phyloP scores from a whole-genome alignment of 2,797 vertebrate genomes.

The Bradypus variegatus region DNA sequence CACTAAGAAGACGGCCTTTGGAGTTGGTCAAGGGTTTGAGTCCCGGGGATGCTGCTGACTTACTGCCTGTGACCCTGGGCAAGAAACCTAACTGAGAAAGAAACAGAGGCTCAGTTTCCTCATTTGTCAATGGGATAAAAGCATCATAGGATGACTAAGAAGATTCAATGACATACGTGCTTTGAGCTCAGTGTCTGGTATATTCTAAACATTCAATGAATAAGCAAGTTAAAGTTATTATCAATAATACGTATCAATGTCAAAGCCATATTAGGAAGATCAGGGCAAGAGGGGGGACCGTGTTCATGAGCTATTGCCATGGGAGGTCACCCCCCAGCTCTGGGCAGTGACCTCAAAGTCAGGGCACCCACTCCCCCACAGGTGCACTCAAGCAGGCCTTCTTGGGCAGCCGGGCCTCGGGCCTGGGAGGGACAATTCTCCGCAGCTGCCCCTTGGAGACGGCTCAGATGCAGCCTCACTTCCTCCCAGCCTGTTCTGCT shows the following conservation, averaged over 20 bases:
- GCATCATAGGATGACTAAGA: not conserved
- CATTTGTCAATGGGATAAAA: not conserved
- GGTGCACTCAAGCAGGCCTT: not conserved
- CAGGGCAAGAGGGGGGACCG: not conserved
- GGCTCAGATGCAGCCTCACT: not conserved
- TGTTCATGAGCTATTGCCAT: not conserved
- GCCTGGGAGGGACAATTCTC: not conserved
- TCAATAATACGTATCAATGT: fast-evolving
- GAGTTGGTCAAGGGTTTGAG: not conserved
- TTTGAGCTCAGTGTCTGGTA: not conserved
- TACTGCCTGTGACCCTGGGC: not conserved
- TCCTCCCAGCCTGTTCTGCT: not conserved
- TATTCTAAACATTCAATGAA: too few relatives aligned
- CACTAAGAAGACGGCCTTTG: not conserved
- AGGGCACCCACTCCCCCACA: not conserved
- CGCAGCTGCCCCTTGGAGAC: not conserved
- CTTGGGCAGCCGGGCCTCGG: not conserved
- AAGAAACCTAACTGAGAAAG: not conserved
- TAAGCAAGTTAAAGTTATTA: not conserved
- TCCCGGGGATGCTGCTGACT: not conserved
- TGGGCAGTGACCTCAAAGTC: not conserved
- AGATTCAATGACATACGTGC: fast-evolving
- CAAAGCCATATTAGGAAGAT: not conserved
- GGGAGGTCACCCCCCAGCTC: not conserved
- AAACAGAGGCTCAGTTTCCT: not conserved